These are phyloP conservation scores for Melolontha melolontha DNA, from an alignment of 2,888 invertebrate genomes.

Conservation along the genomic window DNA sequence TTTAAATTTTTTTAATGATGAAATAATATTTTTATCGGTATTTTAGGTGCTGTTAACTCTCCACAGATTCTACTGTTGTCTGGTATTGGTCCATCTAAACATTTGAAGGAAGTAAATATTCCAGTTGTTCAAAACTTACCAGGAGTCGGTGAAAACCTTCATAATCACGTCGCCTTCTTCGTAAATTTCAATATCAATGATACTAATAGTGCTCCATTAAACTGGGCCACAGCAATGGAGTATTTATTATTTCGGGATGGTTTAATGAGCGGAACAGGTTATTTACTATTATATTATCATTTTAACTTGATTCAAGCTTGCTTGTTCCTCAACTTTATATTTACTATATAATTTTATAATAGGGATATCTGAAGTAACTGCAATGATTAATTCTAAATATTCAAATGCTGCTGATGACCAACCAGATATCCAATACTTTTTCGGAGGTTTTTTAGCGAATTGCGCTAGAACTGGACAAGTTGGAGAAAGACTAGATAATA, in stretches of 20 bases:
- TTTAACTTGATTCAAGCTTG: neutral
- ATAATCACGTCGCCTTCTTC: slow-evolving; percentile 87
- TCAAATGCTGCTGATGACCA: slow-evolving; percentile 79
- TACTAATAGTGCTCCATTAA: slow-evolving; percentile 86
- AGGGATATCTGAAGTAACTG: slow-evolving; percentile 88
- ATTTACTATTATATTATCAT: slow-evolving; percentile 40
- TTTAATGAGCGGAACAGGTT: slow-evolving; percentile 89
- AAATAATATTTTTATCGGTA: neutral
- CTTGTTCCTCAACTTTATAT: too few relatives aligned
- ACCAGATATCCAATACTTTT: slow-evolving; percentile 89
- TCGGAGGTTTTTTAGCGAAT: slow-evolving; percentile 87
- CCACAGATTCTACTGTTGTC: slow-evolving; percentile 93
- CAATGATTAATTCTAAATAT: slow-evolving; percentile 83
- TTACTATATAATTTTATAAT: slow-evolving; percentile 47
- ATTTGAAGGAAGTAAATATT: slow-evolving; percentile 73
- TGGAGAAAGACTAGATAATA: slow-evolving; percentile 79
- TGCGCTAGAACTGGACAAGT: slow-evolving; percentile 90
- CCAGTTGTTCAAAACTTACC: slow-evolving; percentile 79
- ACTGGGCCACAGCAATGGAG: slow-evolving; percentile 94
- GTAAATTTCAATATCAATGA: slow-evolving; percentile 85
- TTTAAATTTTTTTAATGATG: neutral
- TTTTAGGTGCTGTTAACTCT: slow-evolving; percentile 85
- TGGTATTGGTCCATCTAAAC: slow-evolving; percentile 85
- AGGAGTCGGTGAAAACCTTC: slow-evolving; percentile 86
- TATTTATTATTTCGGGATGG: slow-evolving; percentile 89